These are phyloP conservation scores for Struthio camelus DNA, from an alignment of 2,113 vertebrate genomes.

Conservation along the genomic window DNA sequence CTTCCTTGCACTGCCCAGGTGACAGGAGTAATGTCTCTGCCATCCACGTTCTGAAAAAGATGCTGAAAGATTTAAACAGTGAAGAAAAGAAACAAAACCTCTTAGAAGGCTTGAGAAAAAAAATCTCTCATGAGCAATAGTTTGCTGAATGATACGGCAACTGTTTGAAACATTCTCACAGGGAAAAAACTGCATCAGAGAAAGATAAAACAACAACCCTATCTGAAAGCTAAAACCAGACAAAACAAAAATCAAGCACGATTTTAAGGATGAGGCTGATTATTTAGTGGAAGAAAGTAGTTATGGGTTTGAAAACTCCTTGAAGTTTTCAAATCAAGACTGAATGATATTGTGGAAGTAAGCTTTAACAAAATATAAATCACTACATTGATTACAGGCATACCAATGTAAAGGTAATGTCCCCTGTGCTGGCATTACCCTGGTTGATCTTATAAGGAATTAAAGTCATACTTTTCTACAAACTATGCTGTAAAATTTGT, in stretches of 20 bases:
- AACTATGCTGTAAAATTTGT: not conserved
- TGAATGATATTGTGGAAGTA: not conserved
- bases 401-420: not conserved
- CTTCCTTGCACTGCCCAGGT: not conserved
- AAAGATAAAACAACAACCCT: not conserved
- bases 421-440: not conserved
- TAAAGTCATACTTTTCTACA: not conserved
- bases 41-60: not conserved
- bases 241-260: not conserved
- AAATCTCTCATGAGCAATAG: not conserved
- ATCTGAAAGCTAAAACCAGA: not conserved
- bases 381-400: not conserved
- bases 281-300: slow-evolving; percentile 24
- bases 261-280: not conserved
- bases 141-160: not conserved
- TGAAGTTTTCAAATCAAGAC: not conserved
- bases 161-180: accelerated
- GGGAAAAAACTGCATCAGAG: not conserved
- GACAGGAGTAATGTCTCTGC: not conserved
- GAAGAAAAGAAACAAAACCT: not conserved
- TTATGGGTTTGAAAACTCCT: not conserved
- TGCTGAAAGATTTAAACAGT: not conserved
- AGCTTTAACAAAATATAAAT: not conserved
- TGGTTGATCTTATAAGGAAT: not conserved
- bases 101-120: not conserved